Evolutionary conservation across 2,888 invertebrate species (phyloP), one percentile per base, ranked within the genome.

Genomic region (Pheosia gnoma): DNA sequence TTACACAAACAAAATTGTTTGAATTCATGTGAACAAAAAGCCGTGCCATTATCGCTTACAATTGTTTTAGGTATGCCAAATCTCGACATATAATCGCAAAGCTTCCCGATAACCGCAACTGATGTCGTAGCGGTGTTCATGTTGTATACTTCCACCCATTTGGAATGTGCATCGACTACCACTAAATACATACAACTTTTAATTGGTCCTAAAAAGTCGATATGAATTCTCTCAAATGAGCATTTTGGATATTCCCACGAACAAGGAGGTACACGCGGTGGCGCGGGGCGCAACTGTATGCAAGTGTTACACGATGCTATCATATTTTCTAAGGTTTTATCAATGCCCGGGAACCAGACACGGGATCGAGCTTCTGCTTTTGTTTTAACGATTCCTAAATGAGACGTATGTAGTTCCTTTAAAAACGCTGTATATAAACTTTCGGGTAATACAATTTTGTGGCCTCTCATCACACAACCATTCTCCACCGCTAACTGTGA

Each of bases 341-440:
- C 72, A 9, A 75, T 63, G 7, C 67, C 70, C 47, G 77, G 74
- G 45, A 72, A 77, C 74, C 77, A 75, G 47, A 77, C 63, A 9
- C 75, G 53, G 2, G 65, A 62, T 0, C 77, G 65, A 7, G 74
- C 75, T 62, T 76, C 75, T 5, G 71, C 67, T 64, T 78, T 79
- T 3, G 64, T 74, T 63, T 77, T 78, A 0, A 75, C 71, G 6
- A 77, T 72, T 0, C 78, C 77, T 10, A 75, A 59, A 65, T 78
- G 76, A 3, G 72, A 68, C 4, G 38, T 56, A 55, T 74, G 73
- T 37, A 75, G 25, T 39, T 74, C 72, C 0, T 8, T 37, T 37
- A 72, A 49, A 56, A 71, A 49, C 36, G 8, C 57, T 3, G 52
- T 7, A 10, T 59, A 59, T 39, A 77, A 63, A 4, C 13, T 43